Conservation (phyloP, 2,888 invertebrate species). For the Bembecia ichneumoniformis region DNA sequence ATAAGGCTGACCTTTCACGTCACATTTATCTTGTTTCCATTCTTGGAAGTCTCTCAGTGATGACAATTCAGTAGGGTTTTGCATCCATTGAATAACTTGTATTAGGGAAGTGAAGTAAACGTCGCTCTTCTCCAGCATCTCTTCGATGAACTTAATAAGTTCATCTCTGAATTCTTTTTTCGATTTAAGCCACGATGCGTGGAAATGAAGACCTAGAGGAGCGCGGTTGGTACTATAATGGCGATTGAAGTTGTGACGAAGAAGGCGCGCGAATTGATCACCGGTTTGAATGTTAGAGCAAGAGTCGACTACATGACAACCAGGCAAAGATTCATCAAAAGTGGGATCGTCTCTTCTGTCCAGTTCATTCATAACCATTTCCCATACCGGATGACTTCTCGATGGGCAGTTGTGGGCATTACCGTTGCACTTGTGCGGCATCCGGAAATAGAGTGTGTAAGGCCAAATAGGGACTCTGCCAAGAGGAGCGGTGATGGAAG, state of each 20-base stretch:
- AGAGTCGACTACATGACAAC: slow-evolving; percentile 95
- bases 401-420: slow-evolving; percentile 95
- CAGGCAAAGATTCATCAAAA: slow-evolving; percentile 92
- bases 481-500: slow-evolving; percentile 92
- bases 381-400: slow-evolving; percentile 93
- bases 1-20: slow-evolving; percentile 93
- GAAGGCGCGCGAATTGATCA: slow-evolving; percentile 89
- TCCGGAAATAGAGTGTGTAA: slow-evolving; percentile 95
- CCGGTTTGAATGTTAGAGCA: slow-evolving; percentile 94
- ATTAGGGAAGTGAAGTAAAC: slow-evolving; percentile 94
- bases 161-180: slow-evolving; percentile 94
- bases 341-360: slow-evolving; percentile 94
- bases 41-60: slow-evolving; percentile 91
- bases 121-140: slow-evolving; percentile 89
- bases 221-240: slow-evolving; percentile 95
- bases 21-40: slow-evolving; percentile 94
- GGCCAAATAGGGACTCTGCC: slow-evolving; percentile 96
- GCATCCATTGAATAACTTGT: slow-evolving; percentile 96
- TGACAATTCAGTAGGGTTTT: slow-evolving; percentile 90
- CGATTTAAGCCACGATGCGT: slow-evolving; percentile 95
- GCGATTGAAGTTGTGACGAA: slow-evolving; percentile 95
- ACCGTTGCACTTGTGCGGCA: slow-evolving; percentile 96
- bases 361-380: slow-evolving; percentile 96
- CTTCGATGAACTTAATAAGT: slow-evolving; percentile 92
- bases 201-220: slow-evolving; percentile 93